Evolutionary conservation across 2,888 invertebrate species (phyloP).

Genomic region (Eudasyphora cyanicolor): DNA sequence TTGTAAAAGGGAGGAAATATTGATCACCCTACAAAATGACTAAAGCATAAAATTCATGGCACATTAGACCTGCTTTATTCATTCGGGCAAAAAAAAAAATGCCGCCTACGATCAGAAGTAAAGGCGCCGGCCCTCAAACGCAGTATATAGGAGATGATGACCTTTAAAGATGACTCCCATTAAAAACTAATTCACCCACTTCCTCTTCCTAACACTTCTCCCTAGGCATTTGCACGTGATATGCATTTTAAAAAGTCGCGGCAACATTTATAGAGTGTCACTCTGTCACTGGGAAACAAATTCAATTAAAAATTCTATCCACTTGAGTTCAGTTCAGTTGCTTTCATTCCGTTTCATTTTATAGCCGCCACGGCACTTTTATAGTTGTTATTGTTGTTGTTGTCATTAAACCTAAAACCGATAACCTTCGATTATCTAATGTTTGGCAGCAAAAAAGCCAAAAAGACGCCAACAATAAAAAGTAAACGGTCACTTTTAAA

Average conservation of each 20-base stretch:
- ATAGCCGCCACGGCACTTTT: background rate
- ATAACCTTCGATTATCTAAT: conserved; percentile 37
- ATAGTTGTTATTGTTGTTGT: background rate
- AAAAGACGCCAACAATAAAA: conserved; percentile 2
- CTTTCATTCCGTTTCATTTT: background rate
- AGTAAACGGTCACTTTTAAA: conserved; percentile 19
- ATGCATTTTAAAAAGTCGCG: background rate
- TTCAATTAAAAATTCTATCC: conserved; percentile 20
- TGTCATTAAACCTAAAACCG: conserved; percentile 26
- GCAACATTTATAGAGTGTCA: background rate
- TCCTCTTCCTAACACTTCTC: too few relatives aligned
- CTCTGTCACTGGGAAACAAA: background rate
- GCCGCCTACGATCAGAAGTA: too few relatives aligned
- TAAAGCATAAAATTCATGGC: too few relatives aligned
- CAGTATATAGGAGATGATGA: too few relatives aligned
- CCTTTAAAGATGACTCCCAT: background rate
- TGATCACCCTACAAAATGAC: too few relatives aligned
- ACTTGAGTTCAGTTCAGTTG: background rate
- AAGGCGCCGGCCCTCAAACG: too few relatives aligned
- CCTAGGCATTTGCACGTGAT: background rate
- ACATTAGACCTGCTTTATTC: too few relatives aligned
- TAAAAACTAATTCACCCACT: background rate
- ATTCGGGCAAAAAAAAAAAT: too few relatives aligned
- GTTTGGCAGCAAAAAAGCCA: conserved; percentile 8
- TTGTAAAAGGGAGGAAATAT: too few relatives aligned